phyloP scores from a whole-genome alignment of 2,113 vertebrate genomes.

The Chroicocephalus ridibundus region DNA sequence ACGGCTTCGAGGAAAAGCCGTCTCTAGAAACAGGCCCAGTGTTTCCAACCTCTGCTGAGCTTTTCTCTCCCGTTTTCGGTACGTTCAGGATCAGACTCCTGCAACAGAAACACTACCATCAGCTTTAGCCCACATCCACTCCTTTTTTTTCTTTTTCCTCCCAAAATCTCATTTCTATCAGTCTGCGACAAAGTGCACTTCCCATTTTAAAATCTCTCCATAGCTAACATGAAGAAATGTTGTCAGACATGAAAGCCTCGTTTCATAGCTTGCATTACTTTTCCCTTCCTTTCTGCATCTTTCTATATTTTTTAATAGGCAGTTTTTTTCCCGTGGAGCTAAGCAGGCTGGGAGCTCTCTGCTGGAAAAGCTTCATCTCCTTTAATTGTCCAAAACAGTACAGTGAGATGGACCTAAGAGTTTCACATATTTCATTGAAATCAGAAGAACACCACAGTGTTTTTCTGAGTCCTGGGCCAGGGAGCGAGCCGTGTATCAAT shows the following conservation, averaged over 20 bases:
- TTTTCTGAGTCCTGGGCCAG: not conserved
- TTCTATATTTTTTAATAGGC: not conserved
- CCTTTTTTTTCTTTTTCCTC: not conserved
- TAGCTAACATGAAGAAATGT: not conserved
- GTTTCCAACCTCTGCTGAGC: not conserved
- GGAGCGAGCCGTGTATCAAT: not conserved
- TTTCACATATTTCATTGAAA: not conserved
- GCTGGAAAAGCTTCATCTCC: not conserved
- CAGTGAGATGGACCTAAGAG: not conserved
- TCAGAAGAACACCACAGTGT: not conserved
- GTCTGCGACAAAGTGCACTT: not conserved
- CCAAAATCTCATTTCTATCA: not conserved
- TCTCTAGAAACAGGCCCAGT: not conserved
- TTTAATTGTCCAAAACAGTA: not conserved
- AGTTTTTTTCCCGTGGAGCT: not conserved
- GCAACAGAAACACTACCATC: not conserved
- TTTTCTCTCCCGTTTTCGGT: not conserved
- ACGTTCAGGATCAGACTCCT: not conserved
- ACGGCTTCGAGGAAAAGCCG: not conserved
- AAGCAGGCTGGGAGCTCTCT: not conserved
- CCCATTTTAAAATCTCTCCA: not conserved
- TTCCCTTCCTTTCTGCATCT: not conserved
- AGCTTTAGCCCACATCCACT: not conserved
- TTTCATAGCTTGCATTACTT: not conserved
- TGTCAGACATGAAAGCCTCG: not conserved